phyloP scores from a whole-genome alignment of 2,797 vertebrate species.

The Enteromius paludinosus region DNA sequence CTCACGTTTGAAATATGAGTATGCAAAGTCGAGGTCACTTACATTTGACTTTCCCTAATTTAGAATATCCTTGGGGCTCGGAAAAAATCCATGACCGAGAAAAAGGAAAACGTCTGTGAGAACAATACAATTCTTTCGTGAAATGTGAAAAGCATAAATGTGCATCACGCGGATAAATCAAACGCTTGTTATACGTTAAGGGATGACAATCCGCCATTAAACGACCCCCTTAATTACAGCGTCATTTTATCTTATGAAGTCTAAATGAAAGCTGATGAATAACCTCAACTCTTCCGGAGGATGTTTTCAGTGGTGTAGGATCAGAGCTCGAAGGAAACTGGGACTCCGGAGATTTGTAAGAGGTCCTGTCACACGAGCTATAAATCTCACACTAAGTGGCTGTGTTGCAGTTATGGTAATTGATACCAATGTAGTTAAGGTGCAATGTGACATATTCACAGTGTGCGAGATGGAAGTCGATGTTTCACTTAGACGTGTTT shows the following conservation, averaged over 20 bases:
- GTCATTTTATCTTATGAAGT: constrained; percentile 65
- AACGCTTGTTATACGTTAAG: constrained; percentile 41
- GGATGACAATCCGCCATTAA: constrained; percentile 59
- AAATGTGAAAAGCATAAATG: constrained; percentile 54
- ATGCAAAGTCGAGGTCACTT: constrained; percentile 68
- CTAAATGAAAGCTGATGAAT: constrained; percentile 63
- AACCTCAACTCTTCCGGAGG: constrained; percentile 57
- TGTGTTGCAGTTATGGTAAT: constrained; percentile 74
- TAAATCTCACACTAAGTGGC: constrained; percentile 78
- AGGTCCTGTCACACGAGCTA: constrained; percentile 63
- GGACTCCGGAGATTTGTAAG: constrained; percentile 67
- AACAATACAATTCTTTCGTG: not conserved
- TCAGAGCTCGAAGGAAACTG: constrained; percentile 54
- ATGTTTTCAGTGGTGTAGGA: constrained; percentile 57
- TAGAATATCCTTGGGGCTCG: constrained; percentile 58
- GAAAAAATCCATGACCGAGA: not conserved
- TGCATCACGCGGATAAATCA: constrained; percentile 49
- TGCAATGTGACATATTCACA: constrained; percentile 77
- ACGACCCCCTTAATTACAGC: constrained; percentile 66
- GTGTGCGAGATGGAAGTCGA: constrained; percentile 70
- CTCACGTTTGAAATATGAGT: constrained; percentile 71
- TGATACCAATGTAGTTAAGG: constrained; percentile 77
- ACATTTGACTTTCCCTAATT: constrained; percentile 70
- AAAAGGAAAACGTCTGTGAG: not conserved
- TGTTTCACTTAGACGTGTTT: constrained; percentile 77